Evolutionary conservation across 1,140 invertebrate genomes (phyloP), one percentile per base, ranked within the genome.

Genomic region (Druon quercuslanigerum): DNA sequence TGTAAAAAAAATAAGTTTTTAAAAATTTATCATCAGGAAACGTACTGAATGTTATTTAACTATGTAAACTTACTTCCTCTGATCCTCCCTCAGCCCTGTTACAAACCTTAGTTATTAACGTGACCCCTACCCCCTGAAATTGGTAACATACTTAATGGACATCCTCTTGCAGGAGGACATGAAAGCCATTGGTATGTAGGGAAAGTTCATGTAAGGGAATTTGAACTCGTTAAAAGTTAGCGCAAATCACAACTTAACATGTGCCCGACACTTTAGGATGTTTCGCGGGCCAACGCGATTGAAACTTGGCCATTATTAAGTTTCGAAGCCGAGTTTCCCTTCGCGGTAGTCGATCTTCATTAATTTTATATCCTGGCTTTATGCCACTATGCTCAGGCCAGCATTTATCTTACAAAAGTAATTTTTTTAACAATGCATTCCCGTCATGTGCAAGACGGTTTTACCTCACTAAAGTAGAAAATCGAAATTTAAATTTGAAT

Each of bases 301-400:
- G 60, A 66, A 66, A 66, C 60, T 66, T 66, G 4, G 60, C 33
- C 60, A 66, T 66, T 66, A 66, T 66, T 16, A 66, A 66, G 60
- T 66, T 66, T 40, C 20, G 40, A 66, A 66, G 60, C 33, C 33
- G 16, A 33, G 8, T 66, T 66, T 66, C 60, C 16, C 60, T 66
- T 9, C 25, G 8, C 33, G 25, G 60, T 14, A 66, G 60, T 66
- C 60, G 25, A 66, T 66, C 60, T 66, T 66, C 60, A 66, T 66
- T 66, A 66, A 66, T 46, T 66, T 66, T 66, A 66, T 66, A 66
- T 66, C 60, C 60, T 66, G 25, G 60, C 60, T 66, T 40, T 66
- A 66, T 66, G 57, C 57, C 57, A 66, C 60, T 66, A 20, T 16
- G 40, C 60, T 16, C 25, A 66, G 25, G 33, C 60, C 16, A 40